These are phyloP conservation scores for Coenonympha arcania DNA, from an alignment of 2,888 invertebrate species.

Conservation along the genomic window DNA sequence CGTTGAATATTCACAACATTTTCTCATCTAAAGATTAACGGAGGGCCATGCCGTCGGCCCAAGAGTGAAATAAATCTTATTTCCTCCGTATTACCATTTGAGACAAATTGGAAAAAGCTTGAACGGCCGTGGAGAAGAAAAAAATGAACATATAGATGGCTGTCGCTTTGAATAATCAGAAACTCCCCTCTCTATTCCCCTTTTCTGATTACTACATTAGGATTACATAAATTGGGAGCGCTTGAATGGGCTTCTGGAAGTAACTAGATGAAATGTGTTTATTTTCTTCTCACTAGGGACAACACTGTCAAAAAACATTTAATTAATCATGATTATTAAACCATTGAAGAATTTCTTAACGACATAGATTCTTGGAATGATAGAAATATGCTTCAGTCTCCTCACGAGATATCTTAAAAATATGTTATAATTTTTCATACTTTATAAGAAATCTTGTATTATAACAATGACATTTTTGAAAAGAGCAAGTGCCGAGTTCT, in stretches of 20 bases:
- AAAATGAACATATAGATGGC: slow-evolving; percentile 33
- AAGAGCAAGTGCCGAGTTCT: too few species aligned
- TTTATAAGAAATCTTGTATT: too few species aligned
- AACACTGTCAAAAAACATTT: too few species aligned
- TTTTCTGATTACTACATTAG: slow-evolving; percentile 47
- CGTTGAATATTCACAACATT: background rate
- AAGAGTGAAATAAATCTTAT: slow-evolving; percentile 35
- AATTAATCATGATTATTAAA: too few species aligned
- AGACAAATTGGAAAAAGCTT: slow-evolving; percentile 54
- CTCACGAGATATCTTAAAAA: too few species aligned
- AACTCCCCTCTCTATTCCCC: slow-evolving; percentile 39
- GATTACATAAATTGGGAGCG: slow-evolving; percentile 18
- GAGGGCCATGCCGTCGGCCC: slow-evolving; percentile 20
- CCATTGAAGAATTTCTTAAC: too few species aligned
- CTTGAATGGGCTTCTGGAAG: slow-evolving; percentile 9
- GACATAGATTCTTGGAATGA: too few species aligned
- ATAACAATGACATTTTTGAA: too few species aligned
- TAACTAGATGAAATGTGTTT: background rate
- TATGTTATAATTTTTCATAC: too few species aligned
- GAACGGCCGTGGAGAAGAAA: slow-evolving; percentile 46
- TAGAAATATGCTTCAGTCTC: too few species aligned
- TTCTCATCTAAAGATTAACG: slow-evolving; percentile 2
- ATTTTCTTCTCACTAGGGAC: background rate
- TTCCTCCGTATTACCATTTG: slow-evolving; percentile 39
- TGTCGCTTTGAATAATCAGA: slow-evolving; percentile 60